Conservation (phyloP, 2,113 vertebrate genomes). For the Sturnira hondurensis region DNA sequence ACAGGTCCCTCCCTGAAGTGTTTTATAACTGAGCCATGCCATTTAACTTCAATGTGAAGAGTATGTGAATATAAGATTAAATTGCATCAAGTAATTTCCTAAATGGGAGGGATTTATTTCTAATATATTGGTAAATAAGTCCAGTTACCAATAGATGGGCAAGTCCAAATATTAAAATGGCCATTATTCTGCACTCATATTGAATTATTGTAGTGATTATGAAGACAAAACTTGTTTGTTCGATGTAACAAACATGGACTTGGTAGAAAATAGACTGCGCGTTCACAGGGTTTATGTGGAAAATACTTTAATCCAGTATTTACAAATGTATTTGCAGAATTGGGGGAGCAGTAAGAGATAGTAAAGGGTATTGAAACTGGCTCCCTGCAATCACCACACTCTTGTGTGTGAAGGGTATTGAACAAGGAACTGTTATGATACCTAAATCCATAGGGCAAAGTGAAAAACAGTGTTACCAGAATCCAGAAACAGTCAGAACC, state of each 20-base stretch:
- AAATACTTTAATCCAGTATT: not conserved
- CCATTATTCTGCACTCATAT: not conserved
- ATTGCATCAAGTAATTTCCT: not conserved
- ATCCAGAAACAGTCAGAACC: not conserved
- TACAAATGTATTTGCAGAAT: not conserved
- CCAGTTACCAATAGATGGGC: not conserved
- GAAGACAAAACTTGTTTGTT: not conserved
- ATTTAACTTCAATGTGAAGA: not conserved
- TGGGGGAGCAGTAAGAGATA: not conserved
- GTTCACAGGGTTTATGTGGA: not conserved
- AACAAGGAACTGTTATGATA: not conserved
- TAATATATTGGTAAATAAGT: not conserved
- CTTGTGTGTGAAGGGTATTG: no score
- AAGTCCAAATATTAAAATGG: not conserved
- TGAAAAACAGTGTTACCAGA: not conserved
- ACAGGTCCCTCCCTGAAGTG: not conserved
- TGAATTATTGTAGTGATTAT: not conserved
- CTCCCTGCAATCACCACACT: no score
- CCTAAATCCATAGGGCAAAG: not conserved
- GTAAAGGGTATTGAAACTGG: not conserved
- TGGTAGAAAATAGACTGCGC: not conserved
- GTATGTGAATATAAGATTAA: not conserved
- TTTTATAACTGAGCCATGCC: not conserved
- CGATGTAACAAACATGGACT: not conserved
- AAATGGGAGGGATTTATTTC: not conserved